phyloP scores from a whole-genome alignment of 2,113 vertebrate species.

The Channa argus region DNA sequence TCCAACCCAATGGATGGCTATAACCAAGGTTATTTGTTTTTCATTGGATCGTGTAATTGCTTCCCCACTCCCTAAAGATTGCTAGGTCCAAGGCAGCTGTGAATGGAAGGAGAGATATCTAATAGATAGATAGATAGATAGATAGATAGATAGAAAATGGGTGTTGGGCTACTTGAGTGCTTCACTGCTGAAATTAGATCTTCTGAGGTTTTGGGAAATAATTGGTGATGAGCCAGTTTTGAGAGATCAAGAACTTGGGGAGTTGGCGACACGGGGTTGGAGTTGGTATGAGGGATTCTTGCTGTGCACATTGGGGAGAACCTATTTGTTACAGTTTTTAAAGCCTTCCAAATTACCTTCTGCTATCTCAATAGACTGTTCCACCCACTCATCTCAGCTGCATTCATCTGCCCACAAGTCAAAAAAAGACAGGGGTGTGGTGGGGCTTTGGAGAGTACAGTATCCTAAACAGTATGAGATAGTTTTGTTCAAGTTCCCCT shows the following conservation, averaged over 20 bases:
- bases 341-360: conserved; percentile 58
- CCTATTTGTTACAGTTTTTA: conserved; percentile 57
- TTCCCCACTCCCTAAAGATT: conserved; percentile 23
- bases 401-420: conserved; percentile 31
- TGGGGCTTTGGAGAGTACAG: conserved; percentile 41
- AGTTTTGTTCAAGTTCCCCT: conserved; percentile 34
- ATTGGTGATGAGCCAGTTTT: conserved; percentile 28
- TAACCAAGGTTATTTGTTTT: conserved; percentile 63
- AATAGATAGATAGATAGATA: not conserved
- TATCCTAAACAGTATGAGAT: conserved; percentile 44
- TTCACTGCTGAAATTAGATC: conserved; percentile 7
- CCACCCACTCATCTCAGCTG: conserved; percentile 54
- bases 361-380: conserved; percentile 38
- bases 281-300: conserved; percentile 25
- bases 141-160: conserved; percentile 1
- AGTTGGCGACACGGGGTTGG: conserved; percentile 21
- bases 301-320: conserved; percentile 35
- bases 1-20: conserved; percentile 39
- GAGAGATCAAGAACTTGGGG: conserved; percentile 32
- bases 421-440: conserved; percentile 43
- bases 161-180: too few relatives aligned
- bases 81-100: conserved; percentile 32
- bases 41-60: conserved; percentile 58
- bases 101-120: not conserved
- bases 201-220: conserved; percentile 9